Evolutionary conservation across 2,888 invertebrate species (phyloP), one percentile per base, ranked within the genome.

Genomic region (Acanthosepion esculentum): DNA sequence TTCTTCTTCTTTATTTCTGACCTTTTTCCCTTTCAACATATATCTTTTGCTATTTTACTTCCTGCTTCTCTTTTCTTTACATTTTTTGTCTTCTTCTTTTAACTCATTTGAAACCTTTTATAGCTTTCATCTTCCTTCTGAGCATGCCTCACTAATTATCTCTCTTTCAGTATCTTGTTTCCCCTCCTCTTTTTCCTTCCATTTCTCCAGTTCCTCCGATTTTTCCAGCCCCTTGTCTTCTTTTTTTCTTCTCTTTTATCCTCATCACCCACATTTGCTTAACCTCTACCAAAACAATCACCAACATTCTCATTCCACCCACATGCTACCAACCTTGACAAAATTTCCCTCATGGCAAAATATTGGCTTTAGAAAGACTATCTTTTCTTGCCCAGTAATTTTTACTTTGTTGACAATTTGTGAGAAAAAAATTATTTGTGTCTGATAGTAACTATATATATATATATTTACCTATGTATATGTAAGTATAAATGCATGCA

Each of bases 351-450:
- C 78, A n/a, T 78, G n/a, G 78, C n/a, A 78, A 78, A 78, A 78
- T 78, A 78, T 78, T 78, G 78, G n/a, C n/a, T 78, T 78, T 78
- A 78, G 78, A 78, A 78, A 78, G 78, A n/a, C 78, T 78, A 33
- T 78, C 78, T 78, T 78, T 78, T 78, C n/a, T 78, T 78, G 15
- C n/a, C 78, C 78, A n/a, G 78, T 78, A 78, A 78, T 78, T 78
- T 78, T 78, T 3, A 33, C 33, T 78, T 78, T 78, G 78, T 78
- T 78, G 78, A 78, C 78, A 33, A 78, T 78, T 78, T 78, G n/a
- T 15, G 78, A 78, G 78, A n/a, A 15, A n/a, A 78, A n/a, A 78
- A 78, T 78, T 15, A 78, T 33, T 15, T 15, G 78, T 15, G 78
- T 78, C n/a, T 78, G 78, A 78, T 78, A n/a, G 78, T 12, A n/a